Base-by-base conservation (phyloP, 2,797 vertebrate genomes). In the Rhyacichthys aspro region DNA sequence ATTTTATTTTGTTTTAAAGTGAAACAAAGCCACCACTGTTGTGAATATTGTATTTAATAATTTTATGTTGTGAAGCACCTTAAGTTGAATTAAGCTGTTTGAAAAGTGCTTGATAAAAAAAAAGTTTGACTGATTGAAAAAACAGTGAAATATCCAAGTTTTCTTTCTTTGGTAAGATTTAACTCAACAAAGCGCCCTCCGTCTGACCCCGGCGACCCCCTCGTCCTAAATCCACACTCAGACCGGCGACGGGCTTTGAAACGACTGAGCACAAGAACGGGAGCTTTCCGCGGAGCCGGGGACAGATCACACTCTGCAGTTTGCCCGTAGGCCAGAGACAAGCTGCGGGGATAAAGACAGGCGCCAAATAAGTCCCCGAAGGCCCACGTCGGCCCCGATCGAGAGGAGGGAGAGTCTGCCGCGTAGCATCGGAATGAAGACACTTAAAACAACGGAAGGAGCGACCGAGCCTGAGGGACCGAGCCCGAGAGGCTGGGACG, bases 361-460 rank as follows among this genome's bases (percentile, higher is more conserved):
- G 79, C 81, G 73, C 79, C 70, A 66, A 63, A 69, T 77, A 71
- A 69, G 71, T 85, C 82, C 79, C 85, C 47, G 48, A 18, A 68
- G 87, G 79, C 74, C 63, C 74, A 0, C 5, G 59, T 42, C 9
- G 47, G 78, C 67, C 75, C 80, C 64, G 72, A 77, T 72, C 60
- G 19, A 74, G 68, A 70, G 67, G 72, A 49, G 41, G 67, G 57
- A 42, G 59, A n/a, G 43, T 33, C 28, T 50, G 17, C 59, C 53
- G 75, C 18, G 61, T 49, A 63, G 88, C 82, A 86, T 87, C 34
- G 68, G 73, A 87, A 89, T 86, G 69, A 87, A 85, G 74, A 3
- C 62, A 84, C 80, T 88, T 89, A 80, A 87, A 87, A 86, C 79
- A 82, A 83, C 77, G 59, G 53, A 44, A 34, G 49, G 50, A 68